Base-by-base conservation (phyloP, 1,140 invertebrate species). In the Augochlora pura region DNA sequence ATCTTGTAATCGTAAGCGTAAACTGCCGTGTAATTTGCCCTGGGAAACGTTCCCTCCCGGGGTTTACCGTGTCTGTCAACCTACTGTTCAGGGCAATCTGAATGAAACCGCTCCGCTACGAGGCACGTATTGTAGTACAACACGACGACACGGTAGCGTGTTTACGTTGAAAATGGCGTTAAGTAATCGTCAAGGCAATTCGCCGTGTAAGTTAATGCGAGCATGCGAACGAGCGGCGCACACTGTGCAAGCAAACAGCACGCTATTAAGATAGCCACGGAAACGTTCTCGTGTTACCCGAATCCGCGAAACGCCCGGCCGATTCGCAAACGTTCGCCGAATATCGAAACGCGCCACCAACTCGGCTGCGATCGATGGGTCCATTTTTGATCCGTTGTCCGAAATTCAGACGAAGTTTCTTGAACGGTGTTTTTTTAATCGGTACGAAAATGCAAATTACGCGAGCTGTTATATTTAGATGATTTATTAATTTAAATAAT, bases 161-260 rank as follows among this genome's bases (percentile, higher is more conserved):
- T 85, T 84, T 84, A 80, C 46, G 71, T 59, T 80, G 79, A 76
- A 59, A 60, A 77, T 85, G 71, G 80, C 23, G 84, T 83, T 83
- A 77, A 86, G 68, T 72, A 82, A 79, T 86, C 83, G 69, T 72
- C 83, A 82, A 86, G 84, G 83, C 67, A 75, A 82, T 82, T 85
- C 63, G 62, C 39, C 39, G 62, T 52, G 70, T 69, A 49, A 67
- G 54, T 60, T 52, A 73, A 82, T 80, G 66, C 70, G 70, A 69
- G 64, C 66, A 59, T 75, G 80, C 75, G 23, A 86, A 86, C 69
- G 78, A 77, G 65, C 57, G 68, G 52, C 18, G 78, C 27, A 81
- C 46, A 81, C 60, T 49, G 70, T 60, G 72, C 65, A 63, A 62
- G 73, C 74, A 87, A 82, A 4, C 32, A 32, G 71, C 82, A 49